Conservation (phyloP, 2,888 invertebrate genomes). For the Tenodera sinensis region DNA sequence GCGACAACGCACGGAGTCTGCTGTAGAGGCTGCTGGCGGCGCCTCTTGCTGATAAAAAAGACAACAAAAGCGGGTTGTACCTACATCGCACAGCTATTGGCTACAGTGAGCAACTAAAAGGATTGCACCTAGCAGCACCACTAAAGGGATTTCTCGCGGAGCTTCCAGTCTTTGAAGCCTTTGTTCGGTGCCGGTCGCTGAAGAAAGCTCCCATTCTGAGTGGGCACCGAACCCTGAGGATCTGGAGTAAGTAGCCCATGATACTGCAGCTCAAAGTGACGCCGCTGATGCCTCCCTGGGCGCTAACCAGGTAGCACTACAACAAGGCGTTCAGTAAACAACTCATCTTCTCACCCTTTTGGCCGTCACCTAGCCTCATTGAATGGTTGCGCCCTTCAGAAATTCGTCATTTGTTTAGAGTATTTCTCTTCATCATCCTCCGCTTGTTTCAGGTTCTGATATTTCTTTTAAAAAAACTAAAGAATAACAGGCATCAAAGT, state of each 20-base stretch:
- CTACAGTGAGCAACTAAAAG: neutral
- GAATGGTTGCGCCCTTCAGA: too few species aligned
- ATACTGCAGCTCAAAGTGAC: neutral
- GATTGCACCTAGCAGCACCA: neutral
- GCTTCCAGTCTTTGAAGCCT: neutral
- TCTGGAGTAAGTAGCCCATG: conserved; percentile 5
- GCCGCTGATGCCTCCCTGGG: neutral
- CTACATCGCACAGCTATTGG: neutral
- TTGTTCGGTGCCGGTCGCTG: neutral
- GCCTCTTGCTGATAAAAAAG: neutral
- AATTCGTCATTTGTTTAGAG: too few species aligned
- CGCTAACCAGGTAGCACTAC: neutral
- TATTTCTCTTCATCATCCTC: too few species aligned
- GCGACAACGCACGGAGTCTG: neutral
- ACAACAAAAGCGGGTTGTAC: neutral
- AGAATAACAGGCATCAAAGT: too few species aligned
- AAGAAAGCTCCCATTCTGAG: neutral
- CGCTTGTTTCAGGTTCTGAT: too few species aligned
- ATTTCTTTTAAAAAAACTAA: too few species aligned
- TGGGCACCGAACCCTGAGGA: neutral
- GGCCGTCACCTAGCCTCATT: too few species aligned
- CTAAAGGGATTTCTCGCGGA: neutral
- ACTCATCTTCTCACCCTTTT: neutral
- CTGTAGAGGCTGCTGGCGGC: neutral
- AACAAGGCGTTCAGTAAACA: neutral